Evolutionary conservation across 1,140 invertebrate species (phyloP).

Genomic region (Chymomyza costata): DNA sequence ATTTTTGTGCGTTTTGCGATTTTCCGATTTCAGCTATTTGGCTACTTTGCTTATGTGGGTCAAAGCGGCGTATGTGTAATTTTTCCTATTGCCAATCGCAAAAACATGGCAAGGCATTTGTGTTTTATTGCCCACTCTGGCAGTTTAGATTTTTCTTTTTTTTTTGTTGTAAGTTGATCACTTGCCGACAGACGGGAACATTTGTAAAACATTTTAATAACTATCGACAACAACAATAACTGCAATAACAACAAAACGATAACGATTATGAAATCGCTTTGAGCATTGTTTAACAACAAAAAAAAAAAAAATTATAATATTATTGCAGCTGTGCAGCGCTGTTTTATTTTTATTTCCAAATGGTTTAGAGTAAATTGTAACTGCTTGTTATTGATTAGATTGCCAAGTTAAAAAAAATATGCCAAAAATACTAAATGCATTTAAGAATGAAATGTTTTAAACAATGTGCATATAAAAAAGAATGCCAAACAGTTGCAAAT

Average conservation of each 20-base stretch:
- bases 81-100: conserved; percentile 41
- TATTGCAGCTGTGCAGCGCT: no score
- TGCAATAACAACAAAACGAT: conserved; percentile 19
- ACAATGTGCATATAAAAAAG: no score
- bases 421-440: no score
- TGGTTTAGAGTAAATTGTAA: no score
- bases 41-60: conserved; percentile 39
- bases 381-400: no score
- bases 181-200: conserved; percentile 47
- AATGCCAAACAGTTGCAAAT: no score
- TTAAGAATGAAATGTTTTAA: no score
- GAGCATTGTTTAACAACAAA: neutral
- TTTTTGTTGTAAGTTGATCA: conserved; percentile 48
- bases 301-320: no score
- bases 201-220: conserved; percentile 69
- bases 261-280: conserved; percentile 12
- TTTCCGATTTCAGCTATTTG: no score
- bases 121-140: conserved; percentile 39
- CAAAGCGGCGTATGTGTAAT: conserved; percentile 52
- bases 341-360: no score
- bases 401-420: no score
- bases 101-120: conserved; percentile 60
- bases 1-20: conserved; percentile 51
- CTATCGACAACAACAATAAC: conserved; percentile 46
- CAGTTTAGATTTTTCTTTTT: conserved; percentile 39